Base-by-base conservation (phyloP, 2,888 invertebrate genomes). In the Dicyrtoma fusca region DNA sequence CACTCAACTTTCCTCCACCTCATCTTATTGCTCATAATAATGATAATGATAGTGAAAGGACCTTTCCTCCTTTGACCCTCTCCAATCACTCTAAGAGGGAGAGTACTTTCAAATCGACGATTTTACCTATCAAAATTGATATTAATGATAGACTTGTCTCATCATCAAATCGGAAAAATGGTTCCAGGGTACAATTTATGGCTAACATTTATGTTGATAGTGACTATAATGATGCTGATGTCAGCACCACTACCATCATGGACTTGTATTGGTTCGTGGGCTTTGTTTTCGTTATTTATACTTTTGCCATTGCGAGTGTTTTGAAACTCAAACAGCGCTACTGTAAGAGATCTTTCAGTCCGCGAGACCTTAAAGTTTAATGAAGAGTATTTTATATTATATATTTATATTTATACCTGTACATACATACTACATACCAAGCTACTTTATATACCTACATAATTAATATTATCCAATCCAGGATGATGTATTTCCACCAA, bases 131-230 rank as follows among this genome's bases (percentile, higher is more conserved):
- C 44, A 68, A 65, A 65, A 51, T 65, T 65, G 65, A 65, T 65
- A 65, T 65, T 65, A 65, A 65, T 65, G 53, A 65, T 65, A 65
- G 65, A 53, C 65, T 53, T 51, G 65, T 17, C 26, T 6, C 53
- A 51, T 44, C 45, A 62, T 63, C n/a, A 26, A 65, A 65, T 23
- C n/a, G n/a, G n/a, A 34, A 23, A 26, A 26, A 65, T 10, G 45
- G 45, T 63, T 63, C 47, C n/a, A 26, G 19, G 62, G 62, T 62
- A 62, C 44, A 34, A 62, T 34, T 62, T 17, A 62, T 11, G 13
- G 17, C 62, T 3, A 64, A 64, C 21, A 64, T 64, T 17, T 64
- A 64, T 64, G 26, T 64, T 19, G 64, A 64, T 64, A 42, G n/a
- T 61, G 26, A n/a, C n/a, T n/a, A 11, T 10, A 19, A 61, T 11